These are phyloP conservation scores for Hecatera dysodea DNA, from an alignment of 2,888 invertebrate species.

Conservation along the genomic window DNA sequence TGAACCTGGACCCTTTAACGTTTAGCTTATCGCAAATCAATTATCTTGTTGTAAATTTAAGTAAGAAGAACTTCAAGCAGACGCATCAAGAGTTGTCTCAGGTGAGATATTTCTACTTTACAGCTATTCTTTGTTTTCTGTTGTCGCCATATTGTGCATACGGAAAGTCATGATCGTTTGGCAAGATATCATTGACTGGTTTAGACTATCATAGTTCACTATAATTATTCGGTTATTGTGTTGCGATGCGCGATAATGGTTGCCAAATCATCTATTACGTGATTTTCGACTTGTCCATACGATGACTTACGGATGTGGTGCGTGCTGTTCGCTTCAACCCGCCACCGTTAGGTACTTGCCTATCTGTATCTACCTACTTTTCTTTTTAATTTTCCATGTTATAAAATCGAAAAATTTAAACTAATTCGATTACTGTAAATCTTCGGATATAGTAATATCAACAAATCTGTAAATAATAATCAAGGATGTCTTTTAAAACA, in stretches of 20 bases:
- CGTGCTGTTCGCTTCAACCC: constrained; percentile 33
- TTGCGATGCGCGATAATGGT: constrained; percentile 59
- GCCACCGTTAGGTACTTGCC: constrained; percentile 46
- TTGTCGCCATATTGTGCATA: constrained; percentile 88
- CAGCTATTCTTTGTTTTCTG: constrained; percentile 82
- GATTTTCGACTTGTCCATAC: constrained; percentile 45
- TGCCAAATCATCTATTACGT: constrained; percentile 64
- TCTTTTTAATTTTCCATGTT: background rate
- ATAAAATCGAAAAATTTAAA: background rate
- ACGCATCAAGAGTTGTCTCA: constrained; percentile 96
- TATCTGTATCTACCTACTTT: background rate
- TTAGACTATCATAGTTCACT: constrained; percentile 56
- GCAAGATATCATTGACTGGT: constrained; percentile 52
- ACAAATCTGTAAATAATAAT: background rate
- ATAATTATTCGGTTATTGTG: constrained; percentile 55
- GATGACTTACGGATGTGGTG: constrained; percentile 50
- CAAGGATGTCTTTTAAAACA: background rate
- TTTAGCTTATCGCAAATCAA: constrained; percentile 99
- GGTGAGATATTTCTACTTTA: constrained; percentile 92
- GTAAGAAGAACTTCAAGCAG: constrained; percentile 98
- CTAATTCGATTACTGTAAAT: background rate
- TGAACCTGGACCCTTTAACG: constrained; percentile 99
- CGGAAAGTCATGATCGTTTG: constrained; percentile 74
- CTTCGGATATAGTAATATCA: background rate
- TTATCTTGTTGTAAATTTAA: constrained; percentile 98